Base-by-base conservation (phyloP, 1,140 invertebrate genomes). In the Probaryconus sp. region DNA sequence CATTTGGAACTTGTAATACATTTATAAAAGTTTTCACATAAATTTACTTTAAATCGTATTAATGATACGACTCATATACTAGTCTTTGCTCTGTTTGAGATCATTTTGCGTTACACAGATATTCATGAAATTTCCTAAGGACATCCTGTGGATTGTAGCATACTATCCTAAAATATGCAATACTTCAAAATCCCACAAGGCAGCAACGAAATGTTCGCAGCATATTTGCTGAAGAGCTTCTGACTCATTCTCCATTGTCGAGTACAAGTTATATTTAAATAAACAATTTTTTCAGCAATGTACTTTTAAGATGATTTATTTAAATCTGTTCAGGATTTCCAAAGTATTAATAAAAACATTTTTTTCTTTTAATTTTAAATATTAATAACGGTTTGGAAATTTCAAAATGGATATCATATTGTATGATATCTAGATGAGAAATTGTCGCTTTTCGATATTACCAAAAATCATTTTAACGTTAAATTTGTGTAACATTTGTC, bases 111-210 rank as follows among this genome's bases (percentile, higher is more conserved):
- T 37, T 60, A 48, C 14, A 5, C 26, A 9, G 26, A 43, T 51
- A 51, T 64, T 43, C 47, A 64, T 51, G 60, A 51, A 51, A 64
- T 64, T 64, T 64, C 28, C 47, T 48, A 24, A 45, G 28, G 40
- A 45, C 35, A 50, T 42, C 37, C 21, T 4, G 28, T 10, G 43
- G 48, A 42, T 55, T 47, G 48, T 11, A 51, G 20, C 18, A 47
- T 30, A 45, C 24, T 31, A 9, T 35, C 10, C 1, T 68, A 42
- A 68, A 68, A 68, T 68, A 68, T 68, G 64, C 64, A 68, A 33
- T 20, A 58, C 33, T 43, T 50, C 13, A 11, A 35, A 53, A 43
- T 68, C 53, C 53, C 64, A 45, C 53, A 58, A 60, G 53, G n/a
- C 37, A 43, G 20, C 35, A 60, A 28, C 35, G 17, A 4, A 58